Base-by-base conservation (phyloP, 2,888 invertebrate genomes). In the Drosophila cognata region DNA sequence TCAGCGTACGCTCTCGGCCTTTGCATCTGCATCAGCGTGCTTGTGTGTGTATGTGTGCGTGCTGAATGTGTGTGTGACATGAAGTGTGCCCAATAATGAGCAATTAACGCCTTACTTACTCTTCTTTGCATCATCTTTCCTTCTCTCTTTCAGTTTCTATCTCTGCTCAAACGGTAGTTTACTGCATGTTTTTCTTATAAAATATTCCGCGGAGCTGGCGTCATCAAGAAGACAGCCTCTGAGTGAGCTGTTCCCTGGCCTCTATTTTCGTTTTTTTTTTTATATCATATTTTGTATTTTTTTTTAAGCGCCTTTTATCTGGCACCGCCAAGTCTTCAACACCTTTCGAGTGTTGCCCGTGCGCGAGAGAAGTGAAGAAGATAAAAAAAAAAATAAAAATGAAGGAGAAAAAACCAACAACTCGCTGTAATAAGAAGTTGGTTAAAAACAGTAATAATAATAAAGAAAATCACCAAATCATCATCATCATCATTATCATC, bases 51-150 rank as follows among this genome's bases (percentile, higher is more conserved):
- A n/a, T 51, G 8, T 31, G 3, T 29, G n/a, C 31, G n/a, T 29
- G 51, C 11, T 52, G n/a, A 73, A 55, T 31, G n/a, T 21, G 29
- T 75, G 57, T 81, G 83, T 88, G 91, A 89, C 89, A 88, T 92
- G 91, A 92, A 92, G 92, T 92, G 92, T 91, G 92, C 91, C 91
- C 91, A 88, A 90, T 92, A 92, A 92, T 92, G 91, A 92, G 90
- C 90, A 92, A 92, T 92, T 92, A 91, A 85, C 80, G 81, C 84
- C 83, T 88, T 89, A 85, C 90, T 71, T 83, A 77, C 74, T 58
- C 65, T 84, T 76, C 74, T 70, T 58, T 58, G 35, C 55, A 64
- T 57, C 38, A 56, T 63, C 61, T 69, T 11, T 46, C 43, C 25
- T 38, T 48, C 59, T 60, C 51, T 58, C 48, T 38, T 46, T 56